Evolutionary conservation across 2,113 vertebrate genomes (phyloP), one percentile per base, ranked within the genome.

Genomic region (Oriolus oriolus): DNA sequence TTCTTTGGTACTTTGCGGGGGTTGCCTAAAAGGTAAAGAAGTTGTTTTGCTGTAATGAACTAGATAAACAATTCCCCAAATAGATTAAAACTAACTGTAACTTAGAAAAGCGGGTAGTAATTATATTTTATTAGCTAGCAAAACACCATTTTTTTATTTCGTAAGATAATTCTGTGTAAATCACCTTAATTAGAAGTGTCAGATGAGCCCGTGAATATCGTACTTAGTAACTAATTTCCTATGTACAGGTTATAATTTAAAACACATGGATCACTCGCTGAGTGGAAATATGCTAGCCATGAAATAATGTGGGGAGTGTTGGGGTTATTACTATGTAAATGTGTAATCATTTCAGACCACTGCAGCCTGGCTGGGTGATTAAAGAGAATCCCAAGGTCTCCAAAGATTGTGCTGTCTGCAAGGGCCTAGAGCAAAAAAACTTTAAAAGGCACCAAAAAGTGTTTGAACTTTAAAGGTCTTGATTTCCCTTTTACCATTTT

Each of bases 151-250:
- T 98, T 98, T 98, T 98, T 98, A 98, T 98, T 98, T 98, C 97
- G 27, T 98, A 98, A 98, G 98, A 98, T 98, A 98, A 98, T 98
- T 98, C 97, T 97, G 97, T 97, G 98, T 98, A 98, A 98, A 98
- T 98, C 98, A 98, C 97, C 98, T 98, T 98, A 98, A 98, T 98
- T 98, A 98, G 98, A 98, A 98, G 98, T 98, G 98, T 98, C 98
- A 98, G 97, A 96, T 86, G 96, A 98, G 97, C 97, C 98, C 47
- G 95, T 97, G 97, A 98, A 98, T 98, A 98, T 98, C 92, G 91
- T 98, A 98, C 98, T 98, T 98, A 98, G 98, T 97, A 98, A 98
- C 96, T 98, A 97, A 97, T 98, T 98, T 98, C 97, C 98, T 98
- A 98, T 98, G 98, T 98, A 97, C 98, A 97, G 97, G 97, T 98